These are phyloP conservation scores for Caenorhabditis drosophilae DNA, from an alignment of 2,888 invertebrate genomes.

Conservation along the genomic window DNA sequence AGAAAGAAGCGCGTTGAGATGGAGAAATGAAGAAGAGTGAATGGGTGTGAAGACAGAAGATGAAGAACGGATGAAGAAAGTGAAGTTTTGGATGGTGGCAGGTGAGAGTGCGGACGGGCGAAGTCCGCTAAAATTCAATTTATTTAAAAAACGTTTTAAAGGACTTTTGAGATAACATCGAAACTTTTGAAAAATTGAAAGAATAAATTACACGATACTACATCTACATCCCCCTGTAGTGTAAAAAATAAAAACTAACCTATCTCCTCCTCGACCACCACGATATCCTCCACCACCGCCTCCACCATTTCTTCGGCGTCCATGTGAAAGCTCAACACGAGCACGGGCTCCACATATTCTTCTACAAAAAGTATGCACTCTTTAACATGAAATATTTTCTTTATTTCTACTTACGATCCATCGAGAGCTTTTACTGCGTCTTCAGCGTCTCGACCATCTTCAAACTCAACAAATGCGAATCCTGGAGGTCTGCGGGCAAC, in stretches of 20 bases:
- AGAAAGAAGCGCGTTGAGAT: constrained; percentile 28
- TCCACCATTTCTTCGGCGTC: constrained; percentile 69
- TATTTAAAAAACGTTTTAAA: too few relatives aligned
- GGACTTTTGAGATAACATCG: too few relatives aligned
- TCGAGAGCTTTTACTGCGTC: constrained; percentile 71
- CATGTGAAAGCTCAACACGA: constrained; percentile 71
- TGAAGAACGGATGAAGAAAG: constrained; percentile 36
- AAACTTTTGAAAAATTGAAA: too few relatives aligned
- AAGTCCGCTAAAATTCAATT: constrained; percentile 49
- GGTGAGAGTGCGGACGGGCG: constrained; percentile 45
- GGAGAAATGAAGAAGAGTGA: constrained; percentile 24
- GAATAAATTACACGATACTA: too few relatives aligned
- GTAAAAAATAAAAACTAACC: constrained; percentile 14
- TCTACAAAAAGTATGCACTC: constrained; percentile 54
- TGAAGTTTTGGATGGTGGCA: constrained; percentile 29
- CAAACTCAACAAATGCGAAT: constrained; percentile 72
- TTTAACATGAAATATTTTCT: not conserved
- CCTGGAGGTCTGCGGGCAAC: constrained; percentile 89
- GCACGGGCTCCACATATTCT: constrained; percentile 71
- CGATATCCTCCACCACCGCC: constrained; percentile 40
- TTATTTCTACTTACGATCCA: constrained; percentile 74
- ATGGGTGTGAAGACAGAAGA: constrained; percentile 32
- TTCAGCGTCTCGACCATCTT: constrained; percentile 79
- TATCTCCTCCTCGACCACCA: constrained; percentile 34
- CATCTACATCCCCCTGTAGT: too few relatives aligned